These are phyloP conservation scores for Halichoeres trimaculatus DNA, from an alignment of 2,113 vertebrate species.

Conservation along the genomic window DNA sequence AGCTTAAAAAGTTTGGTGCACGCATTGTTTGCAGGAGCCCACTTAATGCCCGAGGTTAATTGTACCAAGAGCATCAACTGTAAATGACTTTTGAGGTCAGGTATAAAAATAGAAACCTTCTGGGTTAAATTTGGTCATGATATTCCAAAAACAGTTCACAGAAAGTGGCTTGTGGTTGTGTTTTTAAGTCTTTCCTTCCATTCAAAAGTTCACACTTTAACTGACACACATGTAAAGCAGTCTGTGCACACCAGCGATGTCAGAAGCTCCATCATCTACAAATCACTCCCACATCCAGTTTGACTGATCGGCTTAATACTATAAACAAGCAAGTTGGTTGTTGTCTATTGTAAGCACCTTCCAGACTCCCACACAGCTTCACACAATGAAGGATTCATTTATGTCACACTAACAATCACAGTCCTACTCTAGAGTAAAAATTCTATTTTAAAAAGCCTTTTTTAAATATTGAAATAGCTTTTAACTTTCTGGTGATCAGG, in stretches of 20 bases:
- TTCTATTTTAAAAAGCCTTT: too few relatives aligned
- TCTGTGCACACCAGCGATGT: neutral
- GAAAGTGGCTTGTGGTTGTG: neutral
- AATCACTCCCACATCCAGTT: neutral
- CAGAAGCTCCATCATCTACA: neutral
- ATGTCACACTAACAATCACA: neutral
- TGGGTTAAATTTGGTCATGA: neutral
- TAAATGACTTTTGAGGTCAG: slow-evolving; percentile 1
- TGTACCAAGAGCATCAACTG: neutral
- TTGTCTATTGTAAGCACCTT: neutral
- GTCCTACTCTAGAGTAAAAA: neutral
- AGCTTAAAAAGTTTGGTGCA: neutral
- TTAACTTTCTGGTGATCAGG: neutral
- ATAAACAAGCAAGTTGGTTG: neutral
- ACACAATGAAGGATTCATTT: neutral
- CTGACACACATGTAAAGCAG: neutral
- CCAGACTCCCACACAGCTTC: neutral
- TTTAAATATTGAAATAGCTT: neutral
- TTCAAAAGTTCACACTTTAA: neutral
- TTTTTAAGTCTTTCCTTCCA: neutral
- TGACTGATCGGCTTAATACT: slow-evolving; percentile 16
- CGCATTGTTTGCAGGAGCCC: neutral
- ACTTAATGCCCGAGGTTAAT: neutral
- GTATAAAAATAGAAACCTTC: slow-evolving; percentile 5
- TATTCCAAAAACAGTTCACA: slow-evolving; percentile 9